Base-by-base conservation (phyloP, 2,113 vertebrate species). In the Silurus asotus region DNA sequence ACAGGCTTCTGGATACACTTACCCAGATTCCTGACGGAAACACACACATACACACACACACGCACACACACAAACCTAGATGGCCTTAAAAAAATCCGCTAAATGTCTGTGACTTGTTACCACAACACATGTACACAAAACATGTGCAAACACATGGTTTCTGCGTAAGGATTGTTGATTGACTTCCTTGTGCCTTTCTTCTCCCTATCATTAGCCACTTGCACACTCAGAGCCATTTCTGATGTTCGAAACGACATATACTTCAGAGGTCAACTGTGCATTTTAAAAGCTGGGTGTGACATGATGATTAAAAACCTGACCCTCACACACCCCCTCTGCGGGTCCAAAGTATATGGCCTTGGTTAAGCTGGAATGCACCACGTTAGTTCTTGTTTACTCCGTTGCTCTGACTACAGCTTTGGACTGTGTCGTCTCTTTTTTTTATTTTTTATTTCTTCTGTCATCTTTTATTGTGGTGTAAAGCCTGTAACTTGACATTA, bases 271-370 rank as follows among this genome's bases (percentile, higher is more conserved):
- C 83, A 72, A 51, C 76, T 13, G 67, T 67, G 2, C 51, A 56
- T 67, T 74, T 77, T 88, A 84, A 86, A 88, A 80, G 65, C 58
- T 86, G 88, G 85, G 88, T 58, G 67, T 87, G 79, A 62, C 61
- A 77, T 49, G 48, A 53, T 55, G 61, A 89, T 86, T 87, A 77
- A 77, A 89, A 76, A 45, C n/a, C 45, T 6, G 83, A 84, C 82
- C 82, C 77, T 64, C 79, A 69, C 48, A 69, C 53, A n/a, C 62
- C 80, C 53, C 67, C 19, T 48, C 45, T 81, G 81, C 49, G 69
- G 85, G 82, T 89, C 88, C 75, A 51, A 67, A 58, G 37, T 67
- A 74, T 82, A 77, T 87, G 19, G 69, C 82, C 59, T 76, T 77
- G 85, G 85, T 84, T 86, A 14, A 28, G 49, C 51, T 74, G 83